phyloP scores from a whole-genome alignment of 2,888 invertebrate genomes.

The Venusia cambrica region DNA sequence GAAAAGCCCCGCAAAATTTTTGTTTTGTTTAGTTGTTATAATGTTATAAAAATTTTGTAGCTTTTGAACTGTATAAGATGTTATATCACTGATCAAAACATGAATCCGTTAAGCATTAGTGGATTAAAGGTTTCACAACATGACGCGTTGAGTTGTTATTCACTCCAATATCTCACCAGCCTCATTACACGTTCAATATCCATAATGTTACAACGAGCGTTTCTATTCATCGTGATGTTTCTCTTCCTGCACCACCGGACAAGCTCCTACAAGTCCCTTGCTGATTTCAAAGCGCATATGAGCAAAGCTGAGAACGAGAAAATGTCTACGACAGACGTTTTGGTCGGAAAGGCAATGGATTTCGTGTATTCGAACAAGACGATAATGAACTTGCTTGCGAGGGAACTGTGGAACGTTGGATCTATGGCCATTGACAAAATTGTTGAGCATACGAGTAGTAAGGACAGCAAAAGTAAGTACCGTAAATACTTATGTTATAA shows the following conservation, averaged over 20 bases:
- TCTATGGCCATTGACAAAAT: conserved; percentile 58
- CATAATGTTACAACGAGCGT: conserved; percentile 40
- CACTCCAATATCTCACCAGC: conserved; percentile 1
- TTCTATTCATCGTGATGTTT: conserved; percentile 30
- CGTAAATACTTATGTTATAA: not conserved
- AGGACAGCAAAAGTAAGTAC: conserved; percentile 37
- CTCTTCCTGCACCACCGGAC: conserved; percentile 36
- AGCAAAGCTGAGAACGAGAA: conserved; percentile 40
- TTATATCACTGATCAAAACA: too few species aligned
- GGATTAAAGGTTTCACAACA: not conserved
- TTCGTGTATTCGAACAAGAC: conserved; percentile 64
- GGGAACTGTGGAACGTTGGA: conserved; percentile 65
- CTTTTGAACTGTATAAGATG: too few species aligned
- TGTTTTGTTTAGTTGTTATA: too few species aligned
- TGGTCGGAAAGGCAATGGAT: conserved; percentile 64
- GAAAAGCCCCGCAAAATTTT: too few species aligned
- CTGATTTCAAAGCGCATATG: conserved; percentile 43
- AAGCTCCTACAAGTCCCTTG: conserved; percentile 47
- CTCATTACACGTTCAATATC: conserved; percentile 15
- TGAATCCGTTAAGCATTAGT: too few species aligned
- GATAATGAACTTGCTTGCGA: conserved; percentile 60
- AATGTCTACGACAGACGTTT: conserved; percentile 44
- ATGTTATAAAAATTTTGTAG: too few species aligned
- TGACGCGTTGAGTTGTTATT: not conserved
- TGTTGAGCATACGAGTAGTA: conserved; percentile 50